phyloP scores from a whole-genome alignment of 2,797 vertebrate genomes.

The Echiichthys vipera region DNA sequence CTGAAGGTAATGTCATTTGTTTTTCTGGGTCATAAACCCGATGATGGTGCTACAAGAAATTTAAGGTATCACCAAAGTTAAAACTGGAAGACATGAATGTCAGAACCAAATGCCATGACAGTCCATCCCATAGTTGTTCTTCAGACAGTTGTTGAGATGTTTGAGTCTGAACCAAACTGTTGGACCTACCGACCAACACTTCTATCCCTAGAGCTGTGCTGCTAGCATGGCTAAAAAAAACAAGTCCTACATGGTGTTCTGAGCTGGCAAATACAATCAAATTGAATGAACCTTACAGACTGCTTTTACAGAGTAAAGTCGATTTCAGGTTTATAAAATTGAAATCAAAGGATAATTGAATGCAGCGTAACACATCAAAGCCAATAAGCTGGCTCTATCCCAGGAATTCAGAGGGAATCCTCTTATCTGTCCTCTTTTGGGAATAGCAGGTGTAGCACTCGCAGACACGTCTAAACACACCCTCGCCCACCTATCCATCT shows the following conservation, averaged over 20 bases:
- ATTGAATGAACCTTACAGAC: constrained; percentile 8
- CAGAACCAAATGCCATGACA: too few species aligned
- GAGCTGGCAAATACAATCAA: constrained; percentile 12
- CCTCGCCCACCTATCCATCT: constrained; percentile 38
- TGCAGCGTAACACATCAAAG: constrained; percentile 27
- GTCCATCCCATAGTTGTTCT: not conserved
- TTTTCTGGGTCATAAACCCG: not conserved
- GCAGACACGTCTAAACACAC: constrained; percentile 15
- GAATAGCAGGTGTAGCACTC: constrained; percentile 36
- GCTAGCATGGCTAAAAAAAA: not conserved
- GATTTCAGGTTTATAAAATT: constrained; percentile 39
- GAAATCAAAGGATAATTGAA: constrained; percentile 41
- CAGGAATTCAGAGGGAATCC: constrained; percentile 27
- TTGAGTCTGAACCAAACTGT: not conserved
- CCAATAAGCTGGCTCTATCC: constrained; percentile 15
- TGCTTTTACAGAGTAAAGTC: constrained; percentile 24
- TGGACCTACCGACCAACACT: not conserved
- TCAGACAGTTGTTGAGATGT: not conserved
- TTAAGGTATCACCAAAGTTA: not conserved
- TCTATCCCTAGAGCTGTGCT: not conserved
- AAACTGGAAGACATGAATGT: not conserved
- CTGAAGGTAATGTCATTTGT: not conserved
- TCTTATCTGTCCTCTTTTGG: constrained; percentile 27
- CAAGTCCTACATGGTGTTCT: not conserved
- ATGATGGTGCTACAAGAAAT: not conserved